Evolutionary conservation across 2,113 vertebrate species (phyloP).

Genomic region (Electrona antarctica): DNA sequence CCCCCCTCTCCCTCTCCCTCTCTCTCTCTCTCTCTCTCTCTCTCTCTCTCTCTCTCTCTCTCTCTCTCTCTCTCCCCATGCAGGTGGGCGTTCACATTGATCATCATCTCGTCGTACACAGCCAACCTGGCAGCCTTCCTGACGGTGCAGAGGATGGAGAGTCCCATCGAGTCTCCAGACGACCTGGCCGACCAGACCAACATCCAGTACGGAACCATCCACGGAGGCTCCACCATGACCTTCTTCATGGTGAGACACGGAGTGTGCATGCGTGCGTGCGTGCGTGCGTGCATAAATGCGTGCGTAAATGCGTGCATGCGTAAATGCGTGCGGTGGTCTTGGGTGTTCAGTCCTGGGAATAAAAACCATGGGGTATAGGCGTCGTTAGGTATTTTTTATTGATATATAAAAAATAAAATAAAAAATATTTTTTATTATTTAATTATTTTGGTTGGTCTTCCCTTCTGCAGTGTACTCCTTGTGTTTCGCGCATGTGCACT

Average conservation of each 20-base stretch:
- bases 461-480: no score
- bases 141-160: slow-evolving; percentile 95
- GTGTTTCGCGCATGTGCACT: no score
- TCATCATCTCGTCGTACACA: slow-evolving; percentile 95
- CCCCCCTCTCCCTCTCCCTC: no score
- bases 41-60: background rate
- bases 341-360: no score
- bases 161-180: slow-evolving; percentile 89
- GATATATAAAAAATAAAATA: no score
- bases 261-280: background rate
- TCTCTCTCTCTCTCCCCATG: background rate
- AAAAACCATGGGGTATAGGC: no score
- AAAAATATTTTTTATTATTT: no score
- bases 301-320: background rate
- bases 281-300: background rate
- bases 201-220: slow-evolving; percentile 94
- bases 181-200: slow-evolving; percentile 94
- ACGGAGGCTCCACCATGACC: slow-evolving; percentile 94
- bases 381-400: no score
- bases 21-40: no score
- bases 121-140: slow-evolving; percentile 93
- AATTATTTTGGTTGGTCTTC: no score
- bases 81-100: slow-evolving; percentile 96
- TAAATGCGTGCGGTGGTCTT: no score
- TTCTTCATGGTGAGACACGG: slow-evolving; percentile 87